Percentiles rank a stretch among this genome's conserved stretches.
Evolutionary conservation across 1,140 invertebrate species (phyloP).

Genomic region (Oncopeltus fasciatus): DNA sequence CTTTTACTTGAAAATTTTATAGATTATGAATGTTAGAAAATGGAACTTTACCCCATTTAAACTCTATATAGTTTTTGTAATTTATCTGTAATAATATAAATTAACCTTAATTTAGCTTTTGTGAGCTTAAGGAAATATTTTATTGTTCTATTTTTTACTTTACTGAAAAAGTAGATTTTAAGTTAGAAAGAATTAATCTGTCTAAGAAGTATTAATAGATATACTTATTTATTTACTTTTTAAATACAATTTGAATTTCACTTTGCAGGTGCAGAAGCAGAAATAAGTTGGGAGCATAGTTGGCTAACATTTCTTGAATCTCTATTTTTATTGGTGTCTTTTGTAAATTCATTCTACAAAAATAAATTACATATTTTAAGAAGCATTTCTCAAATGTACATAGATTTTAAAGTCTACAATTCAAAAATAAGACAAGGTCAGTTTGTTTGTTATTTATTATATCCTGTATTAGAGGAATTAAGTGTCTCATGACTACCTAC

Average conservation of each 20-base stretch:
- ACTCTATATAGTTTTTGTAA: too few species aligned
- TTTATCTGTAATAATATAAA: too few species aligned
- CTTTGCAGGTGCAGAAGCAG: background rate
- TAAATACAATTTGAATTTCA: too few species aligned
- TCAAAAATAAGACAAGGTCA: background rate
- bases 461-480: background rate
- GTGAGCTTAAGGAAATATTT: background rate
- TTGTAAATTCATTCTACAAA: background rate
- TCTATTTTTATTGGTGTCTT: slow-evolving; percentile 7
- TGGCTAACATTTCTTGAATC: slow-evolving; percentile 9
- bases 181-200: background rate
- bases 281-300: slow-evolving; percentile 13
- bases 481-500: background rate
- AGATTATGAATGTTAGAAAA: too few species aligned
- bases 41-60: too few species aligned
- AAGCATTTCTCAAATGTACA: background rate
- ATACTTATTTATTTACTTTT: background rate
- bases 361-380: background rate
- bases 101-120: too few species aligned
- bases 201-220: background rate
- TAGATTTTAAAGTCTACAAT: background rate
- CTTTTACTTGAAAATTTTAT: too few species aligned
- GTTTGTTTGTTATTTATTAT: background rate
- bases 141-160: background rate
- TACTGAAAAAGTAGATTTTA: too few species aligned